Base-by-base conservation (phyloP, 2,113 vertebrate genomes). In the Melozone crissalis region DNA sequence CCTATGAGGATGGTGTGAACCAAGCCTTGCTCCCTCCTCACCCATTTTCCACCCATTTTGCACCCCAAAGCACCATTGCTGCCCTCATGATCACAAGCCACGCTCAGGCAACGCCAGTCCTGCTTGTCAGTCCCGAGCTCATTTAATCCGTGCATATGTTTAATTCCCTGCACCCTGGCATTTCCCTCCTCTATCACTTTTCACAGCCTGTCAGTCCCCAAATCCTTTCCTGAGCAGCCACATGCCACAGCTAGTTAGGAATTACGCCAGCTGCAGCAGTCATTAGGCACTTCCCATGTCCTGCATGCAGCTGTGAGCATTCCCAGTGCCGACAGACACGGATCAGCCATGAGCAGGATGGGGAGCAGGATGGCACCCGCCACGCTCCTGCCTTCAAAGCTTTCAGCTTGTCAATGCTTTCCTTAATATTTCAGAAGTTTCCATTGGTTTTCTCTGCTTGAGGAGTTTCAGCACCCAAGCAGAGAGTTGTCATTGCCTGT, bases 171-270 rank as follows among this genome's bases (percentile, higher is more conserved):
- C 57, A 0, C 69, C 35, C 90, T 10, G 57, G 35, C 94, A 28
- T 59, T 67, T 89, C 85, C 89, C 86, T 44, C 63, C 90, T 61
- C 95, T 89, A 23, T 86, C 78, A 54, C 84, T 97, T 96, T 94
- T 89, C 97, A 96, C 96, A 97, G 91, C 30, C 93, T 65, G 94
- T 91, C 94, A 91, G 67, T 15, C 91, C 94, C 10, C 0, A 78
- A 90, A 90, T 68, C 95, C 94, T 93, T 91, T 49, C 2, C 81
- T 1, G 46, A 92, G 95, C 96, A 82, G 43, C 71, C 94, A 84
- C 90, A 95, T 43, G 95, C 96, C 95, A 96, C 62, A 37, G 77
- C 95, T 94, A 66, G 90, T 97, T 95, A 95, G 96, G 84, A 89
- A 79, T 76, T 2, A 54, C 14, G 78, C 94, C 95, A 95, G 94